Conservation (phyloP, 2,797 vertebrate species). For the Arremon brunneinucha region DNA sequence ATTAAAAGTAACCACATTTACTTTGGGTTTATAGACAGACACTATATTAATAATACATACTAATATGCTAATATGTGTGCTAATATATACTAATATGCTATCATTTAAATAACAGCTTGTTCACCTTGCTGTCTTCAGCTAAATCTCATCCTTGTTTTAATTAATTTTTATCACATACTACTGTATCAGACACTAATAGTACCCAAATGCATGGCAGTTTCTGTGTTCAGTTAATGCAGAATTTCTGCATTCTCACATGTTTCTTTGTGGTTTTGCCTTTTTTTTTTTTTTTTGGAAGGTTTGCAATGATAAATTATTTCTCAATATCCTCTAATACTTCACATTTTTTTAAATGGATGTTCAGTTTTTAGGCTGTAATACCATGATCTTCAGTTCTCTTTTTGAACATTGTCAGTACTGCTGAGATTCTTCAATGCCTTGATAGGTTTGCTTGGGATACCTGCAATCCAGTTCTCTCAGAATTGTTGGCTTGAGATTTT, state of each 20-base stretch:
- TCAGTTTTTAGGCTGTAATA: neutral
- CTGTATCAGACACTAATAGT: neutral
- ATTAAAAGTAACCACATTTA: neutral
- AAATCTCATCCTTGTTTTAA: neutral
- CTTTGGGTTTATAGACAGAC: neutral
- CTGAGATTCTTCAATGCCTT: neutral
- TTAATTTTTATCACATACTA: neutral
- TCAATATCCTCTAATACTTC: neutral
- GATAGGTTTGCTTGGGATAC: neutral
- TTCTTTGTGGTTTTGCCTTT: neutral
- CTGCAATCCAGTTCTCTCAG: neutral
- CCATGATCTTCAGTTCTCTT: neutral
- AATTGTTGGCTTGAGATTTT: neutral
- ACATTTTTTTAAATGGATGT: accelerated
- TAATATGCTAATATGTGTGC: neutral
- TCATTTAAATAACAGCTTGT: neutral
- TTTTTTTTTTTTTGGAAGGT: neutral
- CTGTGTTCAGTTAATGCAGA: neutral
- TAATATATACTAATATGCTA: neutral
- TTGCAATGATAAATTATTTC: neutral
- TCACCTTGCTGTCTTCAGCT: neutral
- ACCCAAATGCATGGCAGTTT: neutral
- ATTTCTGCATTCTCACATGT: neutral
- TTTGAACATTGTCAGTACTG: neutral
- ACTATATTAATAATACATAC: neutral